These are phyloP conservation scores for Caenorhabditis plicata DNA, from an alignment of 2,888 invertebrate species.

Conservation along the genomic window DNA sequence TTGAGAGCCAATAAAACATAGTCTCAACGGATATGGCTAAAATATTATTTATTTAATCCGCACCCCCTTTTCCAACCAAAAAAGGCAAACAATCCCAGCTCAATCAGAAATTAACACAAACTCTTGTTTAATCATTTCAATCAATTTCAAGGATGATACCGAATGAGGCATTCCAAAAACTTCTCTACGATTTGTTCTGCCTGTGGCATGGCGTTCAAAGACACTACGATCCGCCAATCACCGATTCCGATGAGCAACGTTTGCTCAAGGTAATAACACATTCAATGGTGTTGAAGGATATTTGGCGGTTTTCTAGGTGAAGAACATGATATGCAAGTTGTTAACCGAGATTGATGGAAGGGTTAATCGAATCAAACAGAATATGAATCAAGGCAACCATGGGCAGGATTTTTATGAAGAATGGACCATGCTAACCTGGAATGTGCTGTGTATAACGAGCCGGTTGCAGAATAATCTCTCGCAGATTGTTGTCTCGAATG, in stretches of 20 bases:
- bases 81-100: too few relatives aligned
- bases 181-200: slow-evolving; percentile 63
- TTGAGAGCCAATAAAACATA: too few relatives aligned
- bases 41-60: too few relatives aligned
- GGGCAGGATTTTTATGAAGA: slow-evolving; percentile 60
- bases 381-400: slow-evolving; percentile 21
- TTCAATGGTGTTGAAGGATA: neutral
- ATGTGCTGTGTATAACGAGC: slow-evolving; percentile 61
- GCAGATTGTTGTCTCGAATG: slow-evolving; percentile 36
- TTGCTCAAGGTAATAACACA: slow-evolving; percentile 51
- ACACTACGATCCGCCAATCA: slow-evolving; percentile 63
- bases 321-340: slow-evolving; percentile 58
- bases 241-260: slow-evolving; percentile 59
- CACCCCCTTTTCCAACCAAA: too few relatives aligned
- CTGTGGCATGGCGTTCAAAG: slow-evolving; percentile 62
- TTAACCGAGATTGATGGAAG: slow-evolving; percentile 61
- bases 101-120: too few relatives aligned
- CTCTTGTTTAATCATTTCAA: neutral
- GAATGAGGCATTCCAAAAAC: slow-evolving; percentile 62
- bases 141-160: slow-evolving; percentile 31
- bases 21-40: too few relatives aligned
- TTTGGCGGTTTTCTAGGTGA: slow-evolving; percentile 44
- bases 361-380: slow-evolving; percentile 51
- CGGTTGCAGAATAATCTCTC: slow-evolving; percentile 52
- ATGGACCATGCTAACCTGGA: slow-evolving; percentile 65